phyloP scores from a whole-genome alignment of 2,797 vertebrate species.

The Prunella strophiata region DNA sequence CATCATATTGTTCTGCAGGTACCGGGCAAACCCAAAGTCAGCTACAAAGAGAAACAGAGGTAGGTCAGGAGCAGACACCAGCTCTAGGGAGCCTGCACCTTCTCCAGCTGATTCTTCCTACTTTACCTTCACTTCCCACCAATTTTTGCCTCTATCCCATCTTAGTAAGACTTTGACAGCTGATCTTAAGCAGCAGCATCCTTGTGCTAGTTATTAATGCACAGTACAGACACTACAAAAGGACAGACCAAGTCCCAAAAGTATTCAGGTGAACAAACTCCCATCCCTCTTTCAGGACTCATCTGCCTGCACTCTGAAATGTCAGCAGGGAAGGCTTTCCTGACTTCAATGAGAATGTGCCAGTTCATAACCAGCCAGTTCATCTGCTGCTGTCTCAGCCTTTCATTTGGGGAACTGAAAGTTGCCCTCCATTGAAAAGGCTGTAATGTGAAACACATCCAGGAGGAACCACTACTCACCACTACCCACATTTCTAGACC shows the following conservation, averaged over 20 bases:
- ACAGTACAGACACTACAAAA: not conserved
- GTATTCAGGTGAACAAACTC: not conserved
- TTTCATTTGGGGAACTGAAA: not conserved
- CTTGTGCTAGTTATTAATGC: not conserved
- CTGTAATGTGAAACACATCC: not conserved
- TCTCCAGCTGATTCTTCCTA: not conserved
- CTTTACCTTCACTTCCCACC: not conserved
- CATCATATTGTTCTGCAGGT: conserved; percentile 96
- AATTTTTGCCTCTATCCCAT: not conserved
- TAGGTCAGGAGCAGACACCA: not conserved
- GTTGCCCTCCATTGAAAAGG: not conserved
- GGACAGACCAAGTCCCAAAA: not conserved
- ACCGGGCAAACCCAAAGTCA: conserved; percentile 95
- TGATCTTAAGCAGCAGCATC: not conserved
- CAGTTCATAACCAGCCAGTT: not conserved
- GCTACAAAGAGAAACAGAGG: conserved; percentile 76
- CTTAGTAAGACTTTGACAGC: not conserved
- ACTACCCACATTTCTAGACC: not conserved
- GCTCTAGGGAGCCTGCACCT: not conserved
- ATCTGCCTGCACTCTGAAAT: not conserved
- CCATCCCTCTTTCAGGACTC: not conserved
- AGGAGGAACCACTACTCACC: not conserved
- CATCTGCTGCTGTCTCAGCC: not conserved
- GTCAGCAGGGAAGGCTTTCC: not conserved
- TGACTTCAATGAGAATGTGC: not conserved